phyloP scores from a whole-genome alignment of 2,113 vertebrate genomes.

The Thalassoma bifasciatum region DNA sequence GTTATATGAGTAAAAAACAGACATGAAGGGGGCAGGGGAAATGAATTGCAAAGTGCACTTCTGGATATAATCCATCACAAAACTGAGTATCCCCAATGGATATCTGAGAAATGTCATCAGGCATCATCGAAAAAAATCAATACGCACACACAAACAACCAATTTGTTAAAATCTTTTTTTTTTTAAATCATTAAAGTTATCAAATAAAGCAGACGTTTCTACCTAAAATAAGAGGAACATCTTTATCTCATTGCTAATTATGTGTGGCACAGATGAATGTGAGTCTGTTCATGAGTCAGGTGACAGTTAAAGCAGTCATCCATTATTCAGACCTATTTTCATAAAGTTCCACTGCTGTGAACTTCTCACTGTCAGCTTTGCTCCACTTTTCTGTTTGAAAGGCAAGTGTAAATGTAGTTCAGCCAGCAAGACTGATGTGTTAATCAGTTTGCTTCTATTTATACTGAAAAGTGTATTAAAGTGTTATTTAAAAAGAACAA shows the following conservation, averaged over 20 bases:
- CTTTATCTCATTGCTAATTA: too few relatives aligned
- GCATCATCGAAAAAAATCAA: too few relatives aligned
- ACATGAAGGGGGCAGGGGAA: not conserved
- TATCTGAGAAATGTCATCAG: too few relatives aligned
- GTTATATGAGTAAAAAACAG: not conserved
- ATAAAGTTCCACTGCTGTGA: not conserved
- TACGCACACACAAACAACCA: too few relatives aligned
- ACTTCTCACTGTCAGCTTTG: not conserved
- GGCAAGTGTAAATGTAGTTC: conserved; percentile 10
- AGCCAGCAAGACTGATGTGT: not conserved
- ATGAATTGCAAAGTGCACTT: too few relatives aligned
- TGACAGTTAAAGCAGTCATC: not conserved
- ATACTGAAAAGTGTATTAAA: not conserved
- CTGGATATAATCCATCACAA: too few relatives aligned
- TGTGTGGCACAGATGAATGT: not conserved
- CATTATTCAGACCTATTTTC: conserved; percentile 19
- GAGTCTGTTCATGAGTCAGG: not conserved
- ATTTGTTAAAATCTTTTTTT: too few relatives aligned
- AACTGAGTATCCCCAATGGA: too few relatives aligned
- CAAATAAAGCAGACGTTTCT: too few relatives aligned
- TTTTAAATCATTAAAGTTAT: too few relatives aligned
- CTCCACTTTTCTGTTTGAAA: conserved; percentile 7
- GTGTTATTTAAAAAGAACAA: too few relatives aligned
- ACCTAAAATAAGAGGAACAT: too few relatives aligned
- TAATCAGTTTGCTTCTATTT: conserved; percentile 5